A percentile compares a stretch with the other conserved stretches of the same genome.
These are phyloP conservation scores for Echinarachnius parma DNA, from an alignment of 53 echinoderm and acorn worm species.

Conservation along the genomic window DNA sequence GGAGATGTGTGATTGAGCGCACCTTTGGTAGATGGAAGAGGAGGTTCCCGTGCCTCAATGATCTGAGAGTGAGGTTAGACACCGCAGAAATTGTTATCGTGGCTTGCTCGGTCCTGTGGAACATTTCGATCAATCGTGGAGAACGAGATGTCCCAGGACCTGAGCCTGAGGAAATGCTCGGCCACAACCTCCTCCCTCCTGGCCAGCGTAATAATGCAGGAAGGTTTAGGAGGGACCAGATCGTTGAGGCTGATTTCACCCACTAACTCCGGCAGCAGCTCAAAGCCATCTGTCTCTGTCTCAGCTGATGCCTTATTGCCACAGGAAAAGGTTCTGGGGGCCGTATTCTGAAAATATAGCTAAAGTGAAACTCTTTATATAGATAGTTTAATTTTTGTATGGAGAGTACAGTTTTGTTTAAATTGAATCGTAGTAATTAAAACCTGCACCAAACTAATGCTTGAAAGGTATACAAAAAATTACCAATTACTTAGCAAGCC, in stretches of 20 bases:
- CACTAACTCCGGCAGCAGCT: slow-evolving; percentile 9
- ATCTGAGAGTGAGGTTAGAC: slow-evolving; percentile 11
- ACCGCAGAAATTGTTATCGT: slow-evolving; percentile 1
- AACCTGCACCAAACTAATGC: too few relatives aligned
- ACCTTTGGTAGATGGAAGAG: slow-evolving; percentile 32
- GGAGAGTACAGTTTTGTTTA: too few relatives aligned
- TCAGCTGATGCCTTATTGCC: neutral
- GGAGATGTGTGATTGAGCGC: slow-evolving; percentile 24
- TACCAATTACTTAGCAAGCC: too few relatives aligned
- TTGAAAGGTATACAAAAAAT: too few relatives aligned
- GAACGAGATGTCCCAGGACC: slow-evolving; percentile 8
- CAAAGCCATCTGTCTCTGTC: neutral
- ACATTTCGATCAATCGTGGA: neutral
- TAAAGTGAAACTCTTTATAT: too few relatives aligned
- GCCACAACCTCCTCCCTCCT: neutral
- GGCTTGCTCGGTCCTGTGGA: slow-evolving; percentile 8
- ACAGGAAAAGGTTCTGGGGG: too few relatives aligned
- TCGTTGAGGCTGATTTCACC: neutral
- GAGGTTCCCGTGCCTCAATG: slow-evolving; percentile 31
- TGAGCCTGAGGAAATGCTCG: slow-evolving; percentile 1
- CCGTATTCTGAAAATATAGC: neutral
- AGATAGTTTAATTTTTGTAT: too few relatives aligned
- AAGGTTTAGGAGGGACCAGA: neutral
- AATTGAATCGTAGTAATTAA: too few relatives aligned
- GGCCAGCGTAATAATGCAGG: neutral